Conservation (phyloP, 2,888 invertebrate species). For the Cheilosia variabilis region DNA sequence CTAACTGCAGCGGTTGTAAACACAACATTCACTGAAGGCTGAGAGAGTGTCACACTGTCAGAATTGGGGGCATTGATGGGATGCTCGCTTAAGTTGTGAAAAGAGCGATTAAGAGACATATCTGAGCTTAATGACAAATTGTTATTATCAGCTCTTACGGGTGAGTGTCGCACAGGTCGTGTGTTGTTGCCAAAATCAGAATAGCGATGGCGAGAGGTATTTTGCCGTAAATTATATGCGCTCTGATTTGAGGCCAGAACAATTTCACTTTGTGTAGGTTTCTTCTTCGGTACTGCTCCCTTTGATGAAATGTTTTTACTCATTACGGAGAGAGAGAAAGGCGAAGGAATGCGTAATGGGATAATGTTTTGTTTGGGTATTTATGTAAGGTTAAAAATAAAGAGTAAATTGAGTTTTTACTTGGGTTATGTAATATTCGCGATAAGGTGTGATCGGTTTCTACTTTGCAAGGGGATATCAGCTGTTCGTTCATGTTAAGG, state of each 20-base stretch:
- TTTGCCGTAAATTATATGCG: not conserved
- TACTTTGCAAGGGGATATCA: not conserved
- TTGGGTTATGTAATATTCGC: not conserved
- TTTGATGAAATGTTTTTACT: not conserved
- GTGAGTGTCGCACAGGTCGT: not conserved
- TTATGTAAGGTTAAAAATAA: not conserved
- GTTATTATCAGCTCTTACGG: not conserved
- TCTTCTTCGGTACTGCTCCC: not conserved
- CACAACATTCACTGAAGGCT: not conserved
- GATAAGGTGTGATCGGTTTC: slow-evolving; percentile 9
- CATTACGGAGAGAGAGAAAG: not conserved
- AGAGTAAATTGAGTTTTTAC: not conserved
- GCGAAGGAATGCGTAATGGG: not conserved
- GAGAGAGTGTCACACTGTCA: not conserved
- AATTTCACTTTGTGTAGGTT: not conserved
- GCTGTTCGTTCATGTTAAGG: not conserved
- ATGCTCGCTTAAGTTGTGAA: too few species aligned
- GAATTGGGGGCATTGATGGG: not conserved
- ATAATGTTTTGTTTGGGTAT: not conserved
- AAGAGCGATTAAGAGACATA: not conserved
- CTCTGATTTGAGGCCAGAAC: not conserved
- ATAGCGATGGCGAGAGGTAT: not conserved
- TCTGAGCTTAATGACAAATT: not conserved
- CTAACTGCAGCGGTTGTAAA: not conserved
- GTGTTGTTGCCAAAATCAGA: not conserved